Evolutionary conservation across 1,140 invertebrate species (phyloP), one percentile per base, ranked within the genome.

Genomic region (Macrobrachium rosenbergii): DNA sequence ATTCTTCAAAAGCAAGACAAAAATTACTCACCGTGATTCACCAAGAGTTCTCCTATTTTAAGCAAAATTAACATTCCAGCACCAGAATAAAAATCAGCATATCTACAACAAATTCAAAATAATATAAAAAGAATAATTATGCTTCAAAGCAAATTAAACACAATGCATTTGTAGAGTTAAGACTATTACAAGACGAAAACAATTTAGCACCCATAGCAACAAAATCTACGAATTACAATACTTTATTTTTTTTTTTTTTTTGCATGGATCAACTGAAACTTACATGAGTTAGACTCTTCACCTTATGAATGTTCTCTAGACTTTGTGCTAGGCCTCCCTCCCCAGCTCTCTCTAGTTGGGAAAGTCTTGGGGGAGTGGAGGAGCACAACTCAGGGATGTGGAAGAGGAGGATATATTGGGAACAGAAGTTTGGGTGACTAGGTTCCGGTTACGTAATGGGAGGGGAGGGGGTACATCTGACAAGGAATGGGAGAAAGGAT

Each of bases 341-440:
- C 88, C 88, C 88, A 63, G 77, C 72, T 78, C 88, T 89, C 60
- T 89, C 88, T 78, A 89, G 58, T 37, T 88, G 88, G 77, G 52
- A 80, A 60, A 76, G 88, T 23, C 94, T 93, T 88, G 94, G 94
- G 64, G 94, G 87, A 95, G 90, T 86, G 94, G 94, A 88, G 94
- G 94, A 85, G 94, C 94, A 86, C 79, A 63, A 52, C 80, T 90
- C 90, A 91, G 90, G 91, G 91, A 90, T 90, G 90, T 82, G 91
- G 90, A 89, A 90, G 90, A 90, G 91, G 90, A 63, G 79, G 82
- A 79, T 75, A 89, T 89, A 69, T 88, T 83, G 60, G 90, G 90
- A 64, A 83, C 81, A 52, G 90, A 91, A 63, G 83, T 89, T 83
- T 91, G 91, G 75, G 85, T 81, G 12, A 90, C 87, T 64, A 90